phyloP scores from a whole-genome alignment of 2,888 invertebrate genomes.

The Oligia latruncula region DNA sequence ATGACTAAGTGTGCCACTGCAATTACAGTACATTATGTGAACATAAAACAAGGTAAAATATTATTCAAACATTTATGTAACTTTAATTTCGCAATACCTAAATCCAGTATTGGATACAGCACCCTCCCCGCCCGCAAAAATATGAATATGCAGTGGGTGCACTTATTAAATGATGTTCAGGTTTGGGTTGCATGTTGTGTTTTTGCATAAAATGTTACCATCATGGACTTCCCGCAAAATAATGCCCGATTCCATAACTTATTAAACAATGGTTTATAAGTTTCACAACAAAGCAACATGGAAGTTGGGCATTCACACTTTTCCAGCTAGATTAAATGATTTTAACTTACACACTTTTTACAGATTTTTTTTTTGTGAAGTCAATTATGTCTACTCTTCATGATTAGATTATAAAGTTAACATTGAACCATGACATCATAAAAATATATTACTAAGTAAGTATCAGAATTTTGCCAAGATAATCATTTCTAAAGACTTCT shows the following conservation, averaged over 20 bases:
- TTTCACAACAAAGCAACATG: not conserved
- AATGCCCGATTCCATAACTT: not conserved
- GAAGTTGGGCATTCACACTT: not conserved
- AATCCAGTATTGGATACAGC: not conserved
- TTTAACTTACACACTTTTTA: not conserved
- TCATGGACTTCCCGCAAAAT: not conserved
- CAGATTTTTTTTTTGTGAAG: not conserved
- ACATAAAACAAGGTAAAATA: not conserved
- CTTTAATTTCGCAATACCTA: not conserved
- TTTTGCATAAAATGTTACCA: not conserved
- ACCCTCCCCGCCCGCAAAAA: no score
- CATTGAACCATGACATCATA: not conserved
- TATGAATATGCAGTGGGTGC: not conserved
- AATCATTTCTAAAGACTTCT: not conserved
- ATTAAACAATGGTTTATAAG: not conserved
- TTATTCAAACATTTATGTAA: no score
- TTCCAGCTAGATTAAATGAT: not conserved
- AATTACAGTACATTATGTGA: constrained; percentile 53
- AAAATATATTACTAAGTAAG: not conserved
- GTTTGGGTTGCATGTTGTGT: not conserved
- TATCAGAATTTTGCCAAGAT: not conserved
- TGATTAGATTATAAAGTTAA: not conserved
- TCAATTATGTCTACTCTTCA: not conserved
- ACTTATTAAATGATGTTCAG: not conserved
- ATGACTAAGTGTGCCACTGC: constrained; percentile 86